Percentiles rank a stretch among this genome's conserved stretches.
These are phyloP conservation scores for Anthonomus grandis DNA, from an alignment of 1,140 invertebrate genomes.

Conservation along the genomic window DNA sequence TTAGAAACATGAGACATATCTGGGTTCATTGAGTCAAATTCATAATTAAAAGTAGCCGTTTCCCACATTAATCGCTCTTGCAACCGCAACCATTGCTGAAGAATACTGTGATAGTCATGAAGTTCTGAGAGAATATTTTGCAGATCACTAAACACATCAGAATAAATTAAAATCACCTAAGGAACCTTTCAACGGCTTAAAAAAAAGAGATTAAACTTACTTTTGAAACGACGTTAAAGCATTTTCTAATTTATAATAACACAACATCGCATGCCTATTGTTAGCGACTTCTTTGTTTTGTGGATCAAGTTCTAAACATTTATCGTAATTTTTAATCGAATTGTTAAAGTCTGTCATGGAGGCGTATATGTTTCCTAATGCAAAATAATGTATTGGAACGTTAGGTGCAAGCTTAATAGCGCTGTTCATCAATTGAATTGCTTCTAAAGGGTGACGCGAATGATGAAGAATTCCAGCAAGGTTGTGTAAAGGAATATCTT, in stretches of 20 bases:
- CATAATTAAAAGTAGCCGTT: conserved; percentile 53
- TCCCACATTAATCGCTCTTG: conserved; percentile 63
- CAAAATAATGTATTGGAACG: conserved; percentile 71
- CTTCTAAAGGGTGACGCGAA: conserved; percentile 69
- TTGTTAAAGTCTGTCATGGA: conserved; percentile 63
- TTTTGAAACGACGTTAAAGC: conserved; percentile 57
- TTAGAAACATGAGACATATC: conserved; percentile 34
- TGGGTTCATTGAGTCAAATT: conserved; percentile 28
- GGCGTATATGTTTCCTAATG: conserved; percentile 74
- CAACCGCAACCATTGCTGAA: conserved; percentile 61
- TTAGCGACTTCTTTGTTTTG: conserved; percentile 53
- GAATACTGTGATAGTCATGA: conserved; percentile 63
- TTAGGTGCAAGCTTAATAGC: conserved; percentile 75
- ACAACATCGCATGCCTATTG: conserved; percentile 65
- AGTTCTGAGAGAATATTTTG: conserved; percentile 64
- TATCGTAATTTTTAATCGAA: conserved; percentile 65
- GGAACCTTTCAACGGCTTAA: background rate
- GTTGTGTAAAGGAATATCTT: conserved; percentile 76
- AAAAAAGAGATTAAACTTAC: conserved; percentile 51
- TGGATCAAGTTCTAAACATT: conserved; percentile 61
- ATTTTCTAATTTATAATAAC: conserved; percentile 65
- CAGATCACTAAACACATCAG: conserved; percentile 52
- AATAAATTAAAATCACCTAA: conserved; percentile 11
- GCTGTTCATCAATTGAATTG: conserved; percentile 72
- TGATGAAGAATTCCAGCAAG: conserved; percentile 80